Evolutionary conservation across 2,888 invertebrate genomes (phyloP), one percentile per base, ranked within the genome.

Genomic region (Nematopogon swammerdamellus): DNA sequence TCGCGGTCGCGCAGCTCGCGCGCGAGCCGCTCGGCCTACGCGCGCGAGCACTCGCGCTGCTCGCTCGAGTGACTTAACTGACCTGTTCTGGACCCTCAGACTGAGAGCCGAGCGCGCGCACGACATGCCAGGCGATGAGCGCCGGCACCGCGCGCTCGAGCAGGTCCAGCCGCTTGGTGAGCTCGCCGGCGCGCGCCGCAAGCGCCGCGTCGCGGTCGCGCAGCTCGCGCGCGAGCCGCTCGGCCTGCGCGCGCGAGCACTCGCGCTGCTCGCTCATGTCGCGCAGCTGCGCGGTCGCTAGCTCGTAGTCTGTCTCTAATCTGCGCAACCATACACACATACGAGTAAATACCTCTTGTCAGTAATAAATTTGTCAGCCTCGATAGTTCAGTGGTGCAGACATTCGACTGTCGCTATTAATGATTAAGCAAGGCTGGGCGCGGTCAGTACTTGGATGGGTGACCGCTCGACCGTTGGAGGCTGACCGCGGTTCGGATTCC

Each of bases 131-230:
- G 19, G 83, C 75, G 58, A 86, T 79, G 49, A 87, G 65, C 0
- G 85, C 84, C 0, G 87, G 87, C 54, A 86, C 80, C 6, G 84
- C 83, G 54, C 76, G 80, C 61, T 86, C 83, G 50, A 87, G 66
- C 56, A 82, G 72, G 49, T 82, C 72, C 48, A 87, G 59, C 52
- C 85, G 77, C 46, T 76, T 70, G 48, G 72, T 64, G 46, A 86
- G 63, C 56, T 85, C 83, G 51, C 83, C 80, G 68, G 85, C 84
- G 58, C 79, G 82, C 45, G 75, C 70, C 52, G 77, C 81, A 25
- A 86, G 67, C 46, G 80, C 59, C 42, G 74, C 69, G 55, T 84
- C 82, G 50, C 80, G 68, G 50, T 70, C 71, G 29, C 64, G 58
- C 1, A 77, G 60, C 51, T 77, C 74, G 0, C 59, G 57, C 64